These are phyloP conservation scores for Globia sparganii DNA, from an alignment of 2,888 invertebrate genomes.

Conservation along the genomic window DNA sequence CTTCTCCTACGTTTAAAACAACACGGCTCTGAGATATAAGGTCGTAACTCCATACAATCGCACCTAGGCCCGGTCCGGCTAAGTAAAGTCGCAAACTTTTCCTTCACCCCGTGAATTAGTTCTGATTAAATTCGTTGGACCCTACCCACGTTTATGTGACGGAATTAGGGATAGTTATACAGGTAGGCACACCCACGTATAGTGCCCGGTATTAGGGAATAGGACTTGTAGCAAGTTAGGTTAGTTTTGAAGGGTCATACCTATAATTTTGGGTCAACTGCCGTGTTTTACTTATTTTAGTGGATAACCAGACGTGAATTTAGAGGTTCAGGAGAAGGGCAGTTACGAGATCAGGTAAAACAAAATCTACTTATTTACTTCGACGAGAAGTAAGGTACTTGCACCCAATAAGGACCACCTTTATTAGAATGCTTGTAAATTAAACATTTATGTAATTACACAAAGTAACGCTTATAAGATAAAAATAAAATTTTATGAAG, in stretches of 20 bases:
- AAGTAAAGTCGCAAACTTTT: slow-evolving; percentile 57
- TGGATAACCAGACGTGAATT: slow-evolving; percentile 32
- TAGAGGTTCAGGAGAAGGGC: slow-evolving; percentile 6
- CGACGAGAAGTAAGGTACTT: neutral
- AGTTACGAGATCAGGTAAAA: neutral
- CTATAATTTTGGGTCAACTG: slow-evolving; percentile 52
- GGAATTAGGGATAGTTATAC: slow-evolving; percentile 47
- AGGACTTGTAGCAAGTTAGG: slow-evolving; percentile 58
- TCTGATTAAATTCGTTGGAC: slow-evolving; percentile 68
- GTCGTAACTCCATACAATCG: slow-evolving; percentile 41
- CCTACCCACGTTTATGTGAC: slow-evolving; percentile 55
- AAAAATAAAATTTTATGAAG: too few species aligned
- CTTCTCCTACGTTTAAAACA: slow-evolving; percentile 44
- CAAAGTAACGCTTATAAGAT: too few species aligned
- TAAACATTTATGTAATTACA: too few species aligned
- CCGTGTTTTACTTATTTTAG: slow-evolving; percentile 56
- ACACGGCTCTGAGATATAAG: slow-evolving; percentile 36
- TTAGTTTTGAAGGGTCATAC: slow-evolving; percentile 55
- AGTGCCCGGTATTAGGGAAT: slow-evolving; percentile 42
- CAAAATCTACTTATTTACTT: neutral
- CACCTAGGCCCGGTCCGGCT: slow-evolving; percentile 29
- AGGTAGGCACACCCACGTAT: slow-evolving; percentile 13
- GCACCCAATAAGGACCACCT: too few species aligned
- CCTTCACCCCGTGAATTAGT: slow-evolving; percentile 64
- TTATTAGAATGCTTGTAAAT: too few species aligned